Evolutionary conservation across 1,140 invertebrate genomes (phyloP).

Genomic region (Arion vulgaris): DNA sequence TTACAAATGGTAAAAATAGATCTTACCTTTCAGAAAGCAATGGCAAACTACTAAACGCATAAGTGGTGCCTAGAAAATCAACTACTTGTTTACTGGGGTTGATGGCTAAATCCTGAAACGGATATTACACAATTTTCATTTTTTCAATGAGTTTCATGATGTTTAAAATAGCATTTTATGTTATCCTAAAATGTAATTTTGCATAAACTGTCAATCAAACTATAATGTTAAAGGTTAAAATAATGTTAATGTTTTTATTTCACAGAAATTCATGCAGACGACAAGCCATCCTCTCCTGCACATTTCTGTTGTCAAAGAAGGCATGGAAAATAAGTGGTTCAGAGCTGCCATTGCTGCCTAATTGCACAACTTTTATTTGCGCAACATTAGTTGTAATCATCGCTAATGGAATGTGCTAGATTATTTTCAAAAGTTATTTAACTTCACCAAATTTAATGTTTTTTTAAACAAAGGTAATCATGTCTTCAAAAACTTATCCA

Average conservation of each 20-base stretch:
- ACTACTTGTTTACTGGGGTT: too few species aligned
- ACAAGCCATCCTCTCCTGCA: constrained; percentile 13
- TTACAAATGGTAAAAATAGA: too few species aligned
- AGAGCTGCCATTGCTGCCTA: constrained; percentile 32
- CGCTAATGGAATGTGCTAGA: neutral
- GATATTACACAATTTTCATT: too few species aligned
- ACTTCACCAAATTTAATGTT: neutral
- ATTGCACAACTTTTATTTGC: neutral
- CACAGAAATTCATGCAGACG: neutral
- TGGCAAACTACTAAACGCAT: too few species aligned
- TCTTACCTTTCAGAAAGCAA: too few species aligned
- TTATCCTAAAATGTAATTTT: too few species aligned
- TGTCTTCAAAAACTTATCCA: neutral
- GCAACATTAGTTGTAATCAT: neutral
- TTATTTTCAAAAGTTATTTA: neutral
- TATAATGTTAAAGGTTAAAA: too few species aligned
- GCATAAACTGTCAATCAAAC: too few species aligned
- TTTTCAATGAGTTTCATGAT: too few species aligned
- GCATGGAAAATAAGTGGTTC: constrained; percentile 25
- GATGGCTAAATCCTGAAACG: too few species aligned
- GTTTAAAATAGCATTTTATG: too few species aligned
- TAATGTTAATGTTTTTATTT: constrained; percentile 6
- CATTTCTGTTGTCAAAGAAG: constrained; percentile 7
- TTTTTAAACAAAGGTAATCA: neutral
- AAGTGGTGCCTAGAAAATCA: too few species aligned